Conservation (phyloP, 2,113 vertebrate genomes). For the Cryptomyrus ogoouensis region DNA sequence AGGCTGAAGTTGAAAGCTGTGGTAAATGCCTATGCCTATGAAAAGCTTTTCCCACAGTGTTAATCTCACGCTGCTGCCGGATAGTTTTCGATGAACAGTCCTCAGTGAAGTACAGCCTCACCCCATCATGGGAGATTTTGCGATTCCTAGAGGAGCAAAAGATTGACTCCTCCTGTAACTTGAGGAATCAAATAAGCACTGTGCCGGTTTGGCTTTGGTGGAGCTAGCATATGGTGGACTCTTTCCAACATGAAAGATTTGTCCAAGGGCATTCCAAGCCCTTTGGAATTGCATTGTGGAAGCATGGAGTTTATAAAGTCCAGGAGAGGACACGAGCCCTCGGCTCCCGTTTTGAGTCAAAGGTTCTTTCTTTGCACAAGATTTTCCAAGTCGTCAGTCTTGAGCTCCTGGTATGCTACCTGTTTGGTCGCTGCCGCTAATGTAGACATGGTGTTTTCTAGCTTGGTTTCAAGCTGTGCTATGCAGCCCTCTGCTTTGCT, state of each 20-base stretch:
- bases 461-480: background rate
- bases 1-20: too few species aligned
- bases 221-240: conserved; percentile 8
- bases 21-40: too few species aligned
- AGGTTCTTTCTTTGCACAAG: conserved; percentile 10
- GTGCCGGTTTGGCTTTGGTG: conserved; percentile 19
- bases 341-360: conserved; percentile 4
- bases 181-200: conserved; percentile 4
- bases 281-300: background rate
- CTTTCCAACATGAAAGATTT: conserved; percentile 23
- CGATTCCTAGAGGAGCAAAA: too few species aligned
- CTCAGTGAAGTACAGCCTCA: too few species aligned
- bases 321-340: background rate
- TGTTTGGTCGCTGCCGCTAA: background rate
- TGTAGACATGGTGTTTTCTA: background rate
- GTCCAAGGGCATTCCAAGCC: background rate
- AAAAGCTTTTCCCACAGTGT: background rate
- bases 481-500: background rate
- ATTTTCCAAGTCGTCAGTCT: conserved; percentile 22
- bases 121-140: too few species aligned
- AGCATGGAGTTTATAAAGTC: conserved; percentile 10
- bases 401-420: conserved; percentile 16
- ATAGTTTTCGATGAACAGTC: too few species aligned
- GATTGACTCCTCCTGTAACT: background rate
- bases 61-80: too few species aligned